These are phyloP conservation scores for Pantherophis vulpinus DNA, from an alignment of 2,797 vertebrate genomes.

Conservation along the genomic window DNA sequence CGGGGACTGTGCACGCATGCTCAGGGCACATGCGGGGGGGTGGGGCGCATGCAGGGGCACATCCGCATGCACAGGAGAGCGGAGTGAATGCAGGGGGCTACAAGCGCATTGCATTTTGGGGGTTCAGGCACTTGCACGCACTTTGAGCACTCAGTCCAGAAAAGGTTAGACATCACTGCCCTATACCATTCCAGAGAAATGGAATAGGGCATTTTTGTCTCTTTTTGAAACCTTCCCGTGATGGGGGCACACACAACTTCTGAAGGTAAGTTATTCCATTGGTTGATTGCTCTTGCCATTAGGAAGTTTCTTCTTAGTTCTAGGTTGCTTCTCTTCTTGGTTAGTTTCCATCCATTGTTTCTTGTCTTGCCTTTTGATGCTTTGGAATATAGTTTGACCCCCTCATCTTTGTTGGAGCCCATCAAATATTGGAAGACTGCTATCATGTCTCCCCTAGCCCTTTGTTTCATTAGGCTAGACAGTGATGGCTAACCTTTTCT, in stretches of 20 bases:
- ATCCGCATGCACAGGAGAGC: too few relatives aligned
- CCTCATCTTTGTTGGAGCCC: neutral
- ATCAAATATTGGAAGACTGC: neutral
- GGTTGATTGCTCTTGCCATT: neutral
- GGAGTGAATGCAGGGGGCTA: too few relatives aligned
- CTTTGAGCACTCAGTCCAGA: too few relatives aligned
- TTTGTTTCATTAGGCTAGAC: neutral
- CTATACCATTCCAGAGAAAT: neutral
- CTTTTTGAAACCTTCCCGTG: neutral
- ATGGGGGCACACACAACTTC: neutral
- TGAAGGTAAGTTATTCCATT: neutral
- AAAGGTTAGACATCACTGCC: too few relatives aligned
- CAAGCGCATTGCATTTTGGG: too few relatives aligned
- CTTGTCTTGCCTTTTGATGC: neutral
- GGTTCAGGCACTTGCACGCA: too few relatives aligned
- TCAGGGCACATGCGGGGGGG: too few relatives aligned
- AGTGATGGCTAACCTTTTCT: too few relatives aligned
- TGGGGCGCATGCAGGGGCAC: too few relatives aligned
- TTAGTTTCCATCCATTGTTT: neutral
- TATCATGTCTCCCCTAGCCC: neutral
- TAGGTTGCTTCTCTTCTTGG: neutral
- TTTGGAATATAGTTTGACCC: neutral
- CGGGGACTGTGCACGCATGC: too few relatives aligned
- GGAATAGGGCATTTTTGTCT: too few relatives aligned
- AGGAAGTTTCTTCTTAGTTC: neutral